Evolutionary conservation across 1,140 invertebrate genomes (phyloP).

Genomic region (Goniozus legneri): DNA sequence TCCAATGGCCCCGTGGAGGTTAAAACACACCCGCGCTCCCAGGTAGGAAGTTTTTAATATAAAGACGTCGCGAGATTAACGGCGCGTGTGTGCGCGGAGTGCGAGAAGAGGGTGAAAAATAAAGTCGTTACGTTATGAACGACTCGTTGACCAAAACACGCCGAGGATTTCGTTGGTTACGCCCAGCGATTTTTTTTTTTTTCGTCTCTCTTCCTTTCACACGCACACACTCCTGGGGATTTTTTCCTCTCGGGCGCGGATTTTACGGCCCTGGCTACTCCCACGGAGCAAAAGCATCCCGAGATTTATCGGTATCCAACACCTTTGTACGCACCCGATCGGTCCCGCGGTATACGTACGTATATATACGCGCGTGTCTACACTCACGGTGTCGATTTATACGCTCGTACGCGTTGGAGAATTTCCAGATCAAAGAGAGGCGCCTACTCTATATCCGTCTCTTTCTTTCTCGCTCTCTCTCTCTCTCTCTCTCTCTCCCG

Average conservation of each 20-base stretch:
- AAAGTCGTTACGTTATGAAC: not conserved
- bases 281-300: no score
- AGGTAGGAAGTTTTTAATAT: no score
- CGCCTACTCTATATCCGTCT: not conserved
- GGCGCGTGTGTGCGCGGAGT: no score
- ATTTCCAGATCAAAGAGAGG: not conserved
- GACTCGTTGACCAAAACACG: not conserved
- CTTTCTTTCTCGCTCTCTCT: not conserved
- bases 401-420: not conserved
- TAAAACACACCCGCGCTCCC: no score
- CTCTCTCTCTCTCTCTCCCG: not conserved
- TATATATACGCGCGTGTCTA: no score
- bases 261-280: not conserved
- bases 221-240: no score
- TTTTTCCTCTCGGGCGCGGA: no score
- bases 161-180: not conserved
- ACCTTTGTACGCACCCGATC: not conserved
- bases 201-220: not conserved
- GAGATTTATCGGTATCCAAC: not conserved
- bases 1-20: no score
- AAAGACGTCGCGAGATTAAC: no score
- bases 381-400: not conserved
- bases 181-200: not conserved
- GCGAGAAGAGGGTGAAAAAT: conserved; percentile 3
- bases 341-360: no score